Evolutionary conservation across 2,797 vertebrate genomes (phyloP).

Genomic region (Choloepus didactylus): DNA sequence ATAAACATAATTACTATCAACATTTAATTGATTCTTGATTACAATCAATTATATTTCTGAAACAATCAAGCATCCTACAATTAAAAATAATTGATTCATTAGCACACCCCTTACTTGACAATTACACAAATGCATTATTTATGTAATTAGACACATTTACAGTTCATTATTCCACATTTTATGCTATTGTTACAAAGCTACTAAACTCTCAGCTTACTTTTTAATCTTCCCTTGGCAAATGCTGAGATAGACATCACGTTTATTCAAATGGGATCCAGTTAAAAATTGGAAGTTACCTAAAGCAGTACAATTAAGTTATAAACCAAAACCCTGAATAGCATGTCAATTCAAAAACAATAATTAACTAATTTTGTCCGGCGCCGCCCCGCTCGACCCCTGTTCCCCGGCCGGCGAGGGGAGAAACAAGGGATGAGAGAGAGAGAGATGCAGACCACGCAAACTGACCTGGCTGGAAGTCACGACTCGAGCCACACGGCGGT

Average conservation of each 20-base stretch:
- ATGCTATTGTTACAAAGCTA: conserved; percentile 86
- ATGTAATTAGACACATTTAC: conserved; percentile 89
- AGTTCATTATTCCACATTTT: conserved; percentile 86
- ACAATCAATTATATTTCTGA: conserved; percentile 90
- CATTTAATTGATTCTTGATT: conserved; percentile 91
- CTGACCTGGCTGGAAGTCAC: too few species aligned
- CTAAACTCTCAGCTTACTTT: conserved; percentile 75
- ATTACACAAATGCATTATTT: conserved; percentile 91
- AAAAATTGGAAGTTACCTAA: conserved; percentile 58
- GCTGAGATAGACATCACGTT: conserved; percentile 59
- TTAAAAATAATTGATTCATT: conserved; percentile 91
- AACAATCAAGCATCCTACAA: conserved; percentile 89
- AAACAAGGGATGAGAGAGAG: too few species aligned
- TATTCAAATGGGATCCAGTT: conserved; percentile 73
- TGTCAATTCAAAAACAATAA: conserved; percentile 73
- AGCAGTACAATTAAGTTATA: conserved; percentile 49
- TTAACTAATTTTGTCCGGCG: too few species aligned
- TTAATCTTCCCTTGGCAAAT: conserved; percentile 74
- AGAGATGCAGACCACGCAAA: too few species aligned
- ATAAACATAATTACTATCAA: conserved; percentile 88
- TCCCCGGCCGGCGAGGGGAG: too few species aligned
- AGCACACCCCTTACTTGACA: conserved; percentile 86
- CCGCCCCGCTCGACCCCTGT: too few species aligned
- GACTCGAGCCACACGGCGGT: too few species aligned
- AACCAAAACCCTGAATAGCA: conserved; percentile 68